Percentiles rank a stretch among this genome's conserved stretches.
phyloP scores from a whole-genome alignment of 2,113 vertebrate species.

The Oreocharis arfaki region DNA sequence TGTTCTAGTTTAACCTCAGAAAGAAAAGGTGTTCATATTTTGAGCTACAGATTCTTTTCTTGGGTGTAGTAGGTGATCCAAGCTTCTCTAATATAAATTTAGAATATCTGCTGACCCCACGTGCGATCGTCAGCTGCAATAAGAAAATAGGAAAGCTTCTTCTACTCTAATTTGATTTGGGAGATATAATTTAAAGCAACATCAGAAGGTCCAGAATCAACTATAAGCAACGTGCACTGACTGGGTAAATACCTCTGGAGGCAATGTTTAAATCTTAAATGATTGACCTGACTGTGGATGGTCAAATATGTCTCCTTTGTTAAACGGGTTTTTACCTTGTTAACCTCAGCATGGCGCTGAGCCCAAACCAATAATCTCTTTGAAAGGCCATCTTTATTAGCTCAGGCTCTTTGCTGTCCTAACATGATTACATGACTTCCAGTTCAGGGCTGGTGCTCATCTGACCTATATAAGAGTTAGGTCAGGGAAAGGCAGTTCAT shows the following conservation, averaged over 20 bases:
- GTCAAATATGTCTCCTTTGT: conserved; percentile 44
- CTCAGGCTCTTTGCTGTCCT: background rate
- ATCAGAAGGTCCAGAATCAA: background rate
- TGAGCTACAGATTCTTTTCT: background rate
- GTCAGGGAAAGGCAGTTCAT: background rate
- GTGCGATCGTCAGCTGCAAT: background rate
- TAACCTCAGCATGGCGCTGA: conserved; percentile 42
- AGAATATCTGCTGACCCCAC: background rate
- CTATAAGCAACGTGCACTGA: background rate
- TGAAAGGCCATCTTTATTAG: conserved; percentile 39
- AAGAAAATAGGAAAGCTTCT: background rate
- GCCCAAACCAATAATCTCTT: conserved; percentile 59
- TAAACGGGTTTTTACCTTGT: conserved; percentile 53
- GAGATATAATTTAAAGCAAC: conserved; percentile 11
- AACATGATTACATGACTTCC: conserved; percentile 22
- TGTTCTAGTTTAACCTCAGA: background rate
- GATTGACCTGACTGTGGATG: conserved; percentile 24
- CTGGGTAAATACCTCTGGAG: conserved; percentile 48
- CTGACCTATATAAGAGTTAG: conserved; percentile 20
- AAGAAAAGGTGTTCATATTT: background rate
- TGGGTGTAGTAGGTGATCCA: background rate
- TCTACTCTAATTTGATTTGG: conserved; percentile 17
- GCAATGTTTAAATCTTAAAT: conserved; percentile 39
- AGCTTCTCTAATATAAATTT: background rate
- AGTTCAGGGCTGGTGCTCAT: conserved; percentile 9